Evolutionary conservation across 2,888 invertebrate species (phyloP).

Genomic region (Epsilonema sp.): DNA sequence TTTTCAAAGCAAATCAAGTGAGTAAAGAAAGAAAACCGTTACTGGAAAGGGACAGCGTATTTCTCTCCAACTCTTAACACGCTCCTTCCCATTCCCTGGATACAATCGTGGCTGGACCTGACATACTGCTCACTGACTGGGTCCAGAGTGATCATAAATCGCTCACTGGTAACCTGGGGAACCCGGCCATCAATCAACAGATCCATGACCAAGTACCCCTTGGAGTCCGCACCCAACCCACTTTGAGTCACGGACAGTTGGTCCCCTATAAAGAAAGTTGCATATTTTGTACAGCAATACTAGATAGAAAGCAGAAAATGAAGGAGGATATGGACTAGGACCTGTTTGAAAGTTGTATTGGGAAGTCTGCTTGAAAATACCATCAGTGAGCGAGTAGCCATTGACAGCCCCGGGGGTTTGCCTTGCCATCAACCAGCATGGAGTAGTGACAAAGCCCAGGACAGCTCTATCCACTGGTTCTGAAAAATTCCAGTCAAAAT

Average conservation of each 20-base stretch:
- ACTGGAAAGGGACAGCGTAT: conserved; percentile 12
- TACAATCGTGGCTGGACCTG: conserved; percentile 29
- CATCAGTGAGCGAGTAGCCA: neutral
- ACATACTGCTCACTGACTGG: conserved; percentile 30
- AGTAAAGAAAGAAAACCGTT: too few relatives aligned
- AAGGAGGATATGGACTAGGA: too few relatives aligned
- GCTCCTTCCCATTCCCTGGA: conserved; percentile 12
- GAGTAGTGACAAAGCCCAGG: conserved; percentile 1
- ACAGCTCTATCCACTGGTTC: neutral
- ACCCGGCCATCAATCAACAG: conserved; percentile 24
- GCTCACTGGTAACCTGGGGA: conserved; percentile 12
- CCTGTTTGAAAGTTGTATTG: conserved; percentile 15
- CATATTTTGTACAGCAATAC: too few relatives aligned
- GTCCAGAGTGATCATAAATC: conserved; percentile 20
- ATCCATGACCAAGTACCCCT: conserved; percentile 27
- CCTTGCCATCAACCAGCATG: conserved; percentile 1
- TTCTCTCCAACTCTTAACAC: conserved; percentile 10
- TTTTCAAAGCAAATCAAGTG: too few relatives aligned
- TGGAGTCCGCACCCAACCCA: conserved; percentile 7
- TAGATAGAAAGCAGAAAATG: too few relatives aligned
- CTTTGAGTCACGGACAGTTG: conserved; percentile 8
- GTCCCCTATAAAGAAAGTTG: conserved; percentile 11
- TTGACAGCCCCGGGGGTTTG: neutral
- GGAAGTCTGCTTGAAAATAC: conserved; percentile 10
- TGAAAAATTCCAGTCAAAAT: too few relatives aligned